These are phyloP conservation scores for Popillia japonica DNA, from an alignment of 1,140 invertebrate species.

Conservation along the genomic window DNA sequence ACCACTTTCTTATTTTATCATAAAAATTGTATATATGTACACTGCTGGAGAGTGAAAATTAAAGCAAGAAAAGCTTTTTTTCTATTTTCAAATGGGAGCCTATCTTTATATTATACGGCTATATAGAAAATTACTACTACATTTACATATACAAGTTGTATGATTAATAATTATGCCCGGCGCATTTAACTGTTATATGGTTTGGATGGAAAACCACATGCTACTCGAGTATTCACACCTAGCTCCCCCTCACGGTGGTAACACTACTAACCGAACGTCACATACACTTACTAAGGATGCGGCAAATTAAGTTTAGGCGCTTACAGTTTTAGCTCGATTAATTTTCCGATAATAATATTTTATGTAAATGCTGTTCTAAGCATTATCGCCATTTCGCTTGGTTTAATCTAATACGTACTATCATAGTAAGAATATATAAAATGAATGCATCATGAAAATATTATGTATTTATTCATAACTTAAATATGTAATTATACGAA, in stretches of 20 bases:
- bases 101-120: too few relatives aligned
- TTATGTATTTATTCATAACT: neutral
- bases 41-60: too few relatives aligned
- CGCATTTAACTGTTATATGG: neutral
- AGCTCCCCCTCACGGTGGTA: slow-evolving; percentile 41
- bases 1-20: too few relatives aligned
- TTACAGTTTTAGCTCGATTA: slow-evolving; percentile 43
- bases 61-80: too few relatives aligned
- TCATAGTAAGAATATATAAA: neutral
- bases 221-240: slow-evolving; percentile 45
- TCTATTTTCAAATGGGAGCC: too few relatives aligned
- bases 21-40: too few relatives aligned
- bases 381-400: neutral
- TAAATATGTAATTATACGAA: too few relatives aligned
- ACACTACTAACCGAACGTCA: slow-evolving; percentile 44
- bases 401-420: neutral
- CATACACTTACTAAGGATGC: slow-evolving; percentile 38
- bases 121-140: too few relatives aligned
- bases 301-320: slow-evolving; percentile 44
- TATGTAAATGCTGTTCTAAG: slow-evolving; percentile 39
- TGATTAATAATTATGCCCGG: neutral
- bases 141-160: too few relatives aligned
- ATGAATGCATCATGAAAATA: neutral
- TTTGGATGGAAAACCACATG: slow-evolving; percentile 43
- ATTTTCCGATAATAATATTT: slow-evolving; percentile 40